These are phyloP conservation scores for Drosophila peninsularis DNA, from an alignment of 2,888 invertebrate species.

Conservation along the genomic window DNA sequence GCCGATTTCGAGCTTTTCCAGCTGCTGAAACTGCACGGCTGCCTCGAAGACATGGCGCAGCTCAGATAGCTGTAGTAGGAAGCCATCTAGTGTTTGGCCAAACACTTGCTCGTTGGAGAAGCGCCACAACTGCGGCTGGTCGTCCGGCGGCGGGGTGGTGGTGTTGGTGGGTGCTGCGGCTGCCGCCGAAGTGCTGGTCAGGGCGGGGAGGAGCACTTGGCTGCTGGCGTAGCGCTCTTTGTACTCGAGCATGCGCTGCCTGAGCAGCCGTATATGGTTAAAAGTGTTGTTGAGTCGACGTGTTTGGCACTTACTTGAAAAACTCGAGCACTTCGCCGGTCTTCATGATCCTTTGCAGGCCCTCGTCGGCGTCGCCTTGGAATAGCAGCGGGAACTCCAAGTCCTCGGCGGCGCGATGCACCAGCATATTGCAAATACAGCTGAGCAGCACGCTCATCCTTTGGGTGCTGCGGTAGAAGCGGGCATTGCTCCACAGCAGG, in stretches of 20 bases:
- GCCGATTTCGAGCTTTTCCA: constrained; percentile 94
- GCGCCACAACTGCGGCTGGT: constrained; percentile 87
- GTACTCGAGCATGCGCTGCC: constrained; percentile 78
- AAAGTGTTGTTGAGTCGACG: not conserved
- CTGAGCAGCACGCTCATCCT: constrained; percentile 90
- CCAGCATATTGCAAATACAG: constrained; percentile 93
- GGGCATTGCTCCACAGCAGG: constrained; percentile 93
- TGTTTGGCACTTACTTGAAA: constrained; percentile 86
- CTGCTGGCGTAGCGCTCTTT: constrained; percentile 75
- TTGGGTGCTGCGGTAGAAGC: constrained; percentile 89
- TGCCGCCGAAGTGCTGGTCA: constrained; percentile 42
- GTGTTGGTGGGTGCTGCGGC: constrained; percentile 80
- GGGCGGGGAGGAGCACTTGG: constrained; percentile 69
- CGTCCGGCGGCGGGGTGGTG: constrained; percentile 84
- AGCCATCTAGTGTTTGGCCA: constrained; percentile 87
- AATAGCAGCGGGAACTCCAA: constrained; percentile 93
- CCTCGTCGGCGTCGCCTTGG: constrained; percentile 92
- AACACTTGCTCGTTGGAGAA: constrained; percentile 91
- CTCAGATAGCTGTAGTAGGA: constrained; percentile 88
- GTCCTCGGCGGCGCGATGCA: constrained; percentile 90
- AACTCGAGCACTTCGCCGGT: constrained; percentile 86
- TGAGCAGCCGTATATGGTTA: constrained; percentile 37
- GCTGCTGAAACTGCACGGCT: constrained; percentile 92
- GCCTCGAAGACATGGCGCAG: constrained; percentile 90
- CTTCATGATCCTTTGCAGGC: constrained; percentile 87